Conservation (phyloP, 2,797 vertebrate species). For the Danionella dracula region DNA sequence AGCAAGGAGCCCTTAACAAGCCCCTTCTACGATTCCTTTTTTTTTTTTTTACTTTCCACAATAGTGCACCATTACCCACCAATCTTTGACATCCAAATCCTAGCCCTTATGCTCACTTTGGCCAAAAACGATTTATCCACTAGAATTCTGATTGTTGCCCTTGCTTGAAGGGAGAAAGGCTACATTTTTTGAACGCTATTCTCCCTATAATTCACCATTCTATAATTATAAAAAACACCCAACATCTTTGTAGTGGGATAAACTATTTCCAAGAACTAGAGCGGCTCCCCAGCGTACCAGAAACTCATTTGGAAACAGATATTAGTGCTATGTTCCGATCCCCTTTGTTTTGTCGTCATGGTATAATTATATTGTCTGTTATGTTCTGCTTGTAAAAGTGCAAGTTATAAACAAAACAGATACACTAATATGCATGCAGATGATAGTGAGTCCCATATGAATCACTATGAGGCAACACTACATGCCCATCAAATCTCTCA, state of each 20-base stretch:
- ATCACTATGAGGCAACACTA: not conserved
- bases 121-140: too few relatives aligned
- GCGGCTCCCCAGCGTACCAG: slow-evolving; percentile 39
- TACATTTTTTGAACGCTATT: too few relatives aligned
- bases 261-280: slow-evolving; percentile 36
- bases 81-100: too few relatives aligned
- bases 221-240: not conserved
- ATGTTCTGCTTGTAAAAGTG: slow-evolving; percentile 15
- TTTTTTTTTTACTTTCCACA: too few relatives aligned
- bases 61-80: too few relatives aligned
- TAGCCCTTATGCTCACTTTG: too few relatives aligned
- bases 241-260: not conserved
- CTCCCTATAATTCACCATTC: not conserved
- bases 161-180: too few relatives aligned
- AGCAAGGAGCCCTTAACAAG: too few relatives aligned
- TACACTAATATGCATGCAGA: slow-evolving; percentile 23
- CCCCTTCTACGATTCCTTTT: too few relatives aligned
- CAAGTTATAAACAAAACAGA: slow-evolving; percentile 34
- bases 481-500: not conserved
- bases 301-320: slow-evolving; percentile 12
- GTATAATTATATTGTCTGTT: slow-evolving; percentile 5
- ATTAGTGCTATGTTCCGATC: not conserved
- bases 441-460: slow-evolving; percentile 3
- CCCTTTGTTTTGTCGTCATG: slow-evolving; percentile 14
- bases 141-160: too few relatives aligned